phyloP scores from a whole-genome alignment of 1,140 invertebrate species.

The Drosophila micromelanica region DNA sequence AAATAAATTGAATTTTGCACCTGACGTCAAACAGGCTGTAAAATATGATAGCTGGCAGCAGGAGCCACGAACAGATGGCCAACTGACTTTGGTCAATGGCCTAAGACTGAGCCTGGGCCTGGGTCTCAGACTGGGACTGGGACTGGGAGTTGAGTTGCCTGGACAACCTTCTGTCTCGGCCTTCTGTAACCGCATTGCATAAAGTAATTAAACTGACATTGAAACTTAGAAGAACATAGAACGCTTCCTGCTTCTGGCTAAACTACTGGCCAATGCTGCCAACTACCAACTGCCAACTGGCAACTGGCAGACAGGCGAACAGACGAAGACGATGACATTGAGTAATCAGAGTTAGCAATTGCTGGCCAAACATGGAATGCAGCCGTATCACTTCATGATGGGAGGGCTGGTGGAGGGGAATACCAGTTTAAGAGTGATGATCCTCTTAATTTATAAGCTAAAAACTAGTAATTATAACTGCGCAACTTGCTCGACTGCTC shows the following conservation, averaged over 20 bases:
- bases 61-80: slow-evolving; percentile 35
- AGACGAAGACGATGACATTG: slow-evolving; percentile 80
- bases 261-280: slow-evolving; percentile 41
- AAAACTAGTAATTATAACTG: slow-evolving; percentile 82
- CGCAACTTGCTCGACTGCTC: slow-evolving; percentile 61
- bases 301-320: slow-evolving; percentile 55
- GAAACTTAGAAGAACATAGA: slow-evolving; percentile 82
- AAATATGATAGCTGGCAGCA: slow-evolving; percentile 53
- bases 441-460: slow-evolving; percentile 82
- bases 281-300: slow-evolving; percentile 27
- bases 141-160: slow-evolving; percentile 7
- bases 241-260: slow-evolving; percentile 78
- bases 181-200: slow-evolving; percentile 67
- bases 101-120: slow-evolving; percentile 13
- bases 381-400: slow-evolving; percentile 71
- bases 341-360: slow-evolving; percentile 81
- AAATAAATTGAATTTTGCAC: slow-evolving; percentile 58
- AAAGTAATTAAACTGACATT: slow-evolving; percentile 82
- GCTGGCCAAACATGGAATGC: slow-evolving; percentile 72
- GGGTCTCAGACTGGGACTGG: background rate
- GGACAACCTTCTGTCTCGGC: slow-evolving; percentile 27
- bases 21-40: slow-evolving; percentile 33
- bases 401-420: slow-evolving; percentile 14
- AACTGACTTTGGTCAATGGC: slow-evolving; percentile 72
- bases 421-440: slow-evolving; percentile 80